A percentile compares a stretch with the other conserved stretches of the same genome.
Conservation (phyloP, 2,113 vertebrate species). For the Peromyscus leucopus region DNA sequence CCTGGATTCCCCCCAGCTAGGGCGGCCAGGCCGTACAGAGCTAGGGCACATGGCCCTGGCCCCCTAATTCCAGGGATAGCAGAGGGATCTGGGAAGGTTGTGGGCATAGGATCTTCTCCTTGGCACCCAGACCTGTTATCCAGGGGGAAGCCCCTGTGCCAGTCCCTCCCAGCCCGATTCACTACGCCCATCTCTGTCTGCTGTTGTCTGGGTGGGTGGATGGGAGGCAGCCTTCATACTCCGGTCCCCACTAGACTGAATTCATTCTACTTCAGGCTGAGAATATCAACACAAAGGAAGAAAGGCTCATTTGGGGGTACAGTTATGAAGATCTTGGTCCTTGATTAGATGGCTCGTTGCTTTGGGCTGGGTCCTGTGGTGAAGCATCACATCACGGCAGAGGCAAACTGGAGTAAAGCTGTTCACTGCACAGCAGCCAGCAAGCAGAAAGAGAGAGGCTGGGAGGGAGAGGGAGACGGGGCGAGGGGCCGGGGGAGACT, state of each 20-base stretch:
- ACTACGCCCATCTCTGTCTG: neutral
- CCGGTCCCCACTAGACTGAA: neutral
- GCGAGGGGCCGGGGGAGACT: neutral
- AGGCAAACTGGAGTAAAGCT: neutral
- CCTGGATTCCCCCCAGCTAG: neutral
- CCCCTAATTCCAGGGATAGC: neutral
- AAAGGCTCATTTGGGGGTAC: neutral
- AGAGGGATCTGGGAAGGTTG: fast-evolving
- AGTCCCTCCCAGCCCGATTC: neutral
- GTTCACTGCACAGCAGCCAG: neutral
- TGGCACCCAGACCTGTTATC: no score
- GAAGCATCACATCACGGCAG: neutral
- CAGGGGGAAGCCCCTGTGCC: neutral
- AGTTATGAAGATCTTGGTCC: neutral
- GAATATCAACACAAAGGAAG: neutral
- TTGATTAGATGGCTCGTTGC: no score
- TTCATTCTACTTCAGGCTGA: neutral
- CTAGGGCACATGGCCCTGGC: neutral
- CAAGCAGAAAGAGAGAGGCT: neutral
- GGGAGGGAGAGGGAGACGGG: neutral
- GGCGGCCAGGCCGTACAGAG: neutral
- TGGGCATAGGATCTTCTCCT: neutral
- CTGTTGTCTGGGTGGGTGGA: no score
- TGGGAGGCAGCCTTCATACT: fast-evolving
- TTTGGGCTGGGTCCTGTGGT: neutral